Percentiles rank a stretch among this genome's conserved stretches.
Conservation (phyloP, 2,888 invertebrate species). For the Drosophila atroscutellata region DNA sequence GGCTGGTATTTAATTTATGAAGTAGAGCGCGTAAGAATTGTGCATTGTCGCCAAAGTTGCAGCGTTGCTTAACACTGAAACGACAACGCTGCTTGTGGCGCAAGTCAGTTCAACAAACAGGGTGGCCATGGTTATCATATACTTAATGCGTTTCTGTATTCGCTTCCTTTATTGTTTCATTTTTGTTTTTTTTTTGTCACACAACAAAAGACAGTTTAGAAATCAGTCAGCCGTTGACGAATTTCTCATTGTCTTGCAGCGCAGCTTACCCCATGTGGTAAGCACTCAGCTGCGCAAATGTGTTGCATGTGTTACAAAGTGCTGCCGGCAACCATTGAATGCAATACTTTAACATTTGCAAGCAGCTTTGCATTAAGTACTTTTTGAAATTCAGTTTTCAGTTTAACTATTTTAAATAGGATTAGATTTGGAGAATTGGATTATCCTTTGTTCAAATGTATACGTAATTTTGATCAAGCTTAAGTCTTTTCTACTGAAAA, state of each 20-base stretch:
- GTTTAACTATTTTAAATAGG: background rate
- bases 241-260: slow-evolving; percentile 43
- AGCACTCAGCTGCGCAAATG: slow-evolving; percentile 33
- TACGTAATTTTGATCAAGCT: background rate
- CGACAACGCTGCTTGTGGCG: background rate
- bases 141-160: slow-evolving; percentile 59
- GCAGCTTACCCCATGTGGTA: slow-evolving; percentile 36
- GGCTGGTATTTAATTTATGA: slow-evolving; percentile 80
- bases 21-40: slow-evolving; percentile 83
- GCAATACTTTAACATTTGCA: slow-evolving; percentile 22
- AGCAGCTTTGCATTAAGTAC: background rate
- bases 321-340: slow-evolving; percentile 34
- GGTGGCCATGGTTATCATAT: slow-evolving; percentile 62
- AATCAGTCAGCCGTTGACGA: slow-evolving; percentile 55
- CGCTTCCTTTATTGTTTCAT: background rate
- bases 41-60: slow-evolving; percentile 74
- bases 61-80: slow-evolving; percentile 45
- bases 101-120: background rate
- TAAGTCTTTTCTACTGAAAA: background rate
- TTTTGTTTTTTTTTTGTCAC: slow-evolving; percentile 4
- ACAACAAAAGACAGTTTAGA: slow-evolving; percentile 75
- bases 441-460: background rate
- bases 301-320: slow-evolving; percentile 13
- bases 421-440: background rate
- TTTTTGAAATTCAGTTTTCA: background rate